phyloP scores from a whole-genome alignment of 2,797 vertebrate species.

The Clarias platycephalus region DNA sequence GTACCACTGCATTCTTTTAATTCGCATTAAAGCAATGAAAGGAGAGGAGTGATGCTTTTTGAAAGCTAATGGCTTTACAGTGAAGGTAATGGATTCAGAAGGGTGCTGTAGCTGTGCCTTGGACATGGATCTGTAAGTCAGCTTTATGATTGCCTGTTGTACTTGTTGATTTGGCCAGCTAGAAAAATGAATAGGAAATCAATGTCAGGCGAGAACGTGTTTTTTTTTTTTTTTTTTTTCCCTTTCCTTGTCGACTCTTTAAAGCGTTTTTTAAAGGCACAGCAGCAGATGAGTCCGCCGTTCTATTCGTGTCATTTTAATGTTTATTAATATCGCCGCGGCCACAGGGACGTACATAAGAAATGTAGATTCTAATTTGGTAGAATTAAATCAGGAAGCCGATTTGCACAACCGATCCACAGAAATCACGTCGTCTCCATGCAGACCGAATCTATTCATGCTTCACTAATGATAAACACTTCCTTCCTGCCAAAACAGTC shows the following conservation, averaged over 20 bases:
- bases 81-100: constrained; percentile 68
- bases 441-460: constrained; percentile 70
- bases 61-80: constrained; percentile 56
- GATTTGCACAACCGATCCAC: constrained; percentile 44
- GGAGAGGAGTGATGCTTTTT: constrained; percentile 46
- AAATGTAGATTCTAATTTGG: constrained; percentile 21
- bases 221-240: constrained; percentile 54
- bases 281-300: constrained; percentile 40
- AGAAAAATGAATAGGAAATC: constrained; percentile 80
- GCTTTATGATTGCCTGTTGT: constrained; percentile 80
- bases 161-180: constrained; percentile 78
- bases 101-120: constrained; percentile 63
- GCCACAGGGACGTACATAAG: constrained; percentile 14
- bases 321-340: constrained; percentile 20
- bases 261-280: constrained; percentile 65
- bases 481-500: constrained; percentile 73
- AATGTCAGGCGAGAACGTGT: constrained; percentile 68
- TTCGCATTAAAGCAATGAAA: constrained; percentile 56
- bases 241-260: constrained; percentile 47
- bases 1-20: constrained; percentile 59
- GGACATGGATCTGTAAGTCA: constrained; percentile 63
- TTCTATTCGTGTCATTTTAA: constrained; percentile 4
- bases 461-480: constrained; percentile 79
- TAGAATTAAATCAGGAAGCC: constrained; percentile 20
- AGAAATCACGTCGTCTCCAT: constrained; percentile 48